Evolutionary conservation across 1,140 invertebrate species (phyloP).

Genomic region (Drosophila murphyi): DNA sequence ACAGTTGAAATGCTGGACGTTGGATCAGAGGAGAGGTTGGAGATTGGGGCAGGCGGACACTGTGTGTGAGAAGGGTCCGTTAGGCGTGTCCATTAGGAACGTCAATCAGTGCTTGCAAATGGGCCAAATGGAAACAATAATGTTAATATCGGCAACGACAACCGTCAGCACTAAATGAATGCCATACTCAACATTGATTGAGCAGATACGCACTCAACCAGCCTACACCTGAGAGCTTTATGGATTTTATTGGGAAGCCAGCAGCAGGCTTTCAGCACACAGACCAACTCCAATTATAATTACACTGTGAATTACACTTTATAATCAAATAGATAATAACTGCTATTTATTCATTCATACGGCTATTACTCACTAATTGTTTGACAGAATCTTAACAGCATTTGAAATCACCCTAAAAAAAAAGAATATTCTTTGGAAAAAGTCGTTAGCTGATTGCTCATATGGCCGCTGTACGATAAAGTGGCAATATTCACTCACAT

Average conservation of each 20-base stretch:
- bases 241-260: not conserved
- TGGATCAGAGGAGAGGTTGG: not conserved
- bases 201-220: not conserved
- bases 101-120: constrained; percentile 29
- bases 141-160: constrained; percentile 8
- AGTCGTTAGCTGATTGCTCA: too few relatives aligned
- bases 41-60: not conserved
- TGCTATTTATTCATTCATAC: too few relatives aligned
- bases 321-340: too few relatives aligned
- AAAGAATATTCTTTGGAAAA: too few relatives aligned
- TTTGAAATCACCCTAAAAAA: too few relatives aligned
- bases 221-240: not conserved
- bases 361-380: too few relatives aligned
- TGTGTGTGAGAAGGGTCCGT: not conserved
- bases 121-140: constrained; percentile 4
- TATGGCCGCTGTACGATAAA: too few relatives aligned
- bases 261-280: not conserved
- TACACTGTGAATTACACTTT: not conserved
- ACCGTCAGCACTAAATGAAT: constrained; percentile 5
- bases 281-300: not conserved
- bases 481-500: too few relatives aligned
- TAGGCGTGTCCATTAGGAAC: constrained; percentile 29
- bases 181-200: constrained; percentile 9
- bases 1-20: constrained; percentile 33
- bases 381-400: too few relatives aligned